phyloP scores from a whole-genome alignment of 1,140 invertebrate species.

The Antheraea pernyi region DNA sequence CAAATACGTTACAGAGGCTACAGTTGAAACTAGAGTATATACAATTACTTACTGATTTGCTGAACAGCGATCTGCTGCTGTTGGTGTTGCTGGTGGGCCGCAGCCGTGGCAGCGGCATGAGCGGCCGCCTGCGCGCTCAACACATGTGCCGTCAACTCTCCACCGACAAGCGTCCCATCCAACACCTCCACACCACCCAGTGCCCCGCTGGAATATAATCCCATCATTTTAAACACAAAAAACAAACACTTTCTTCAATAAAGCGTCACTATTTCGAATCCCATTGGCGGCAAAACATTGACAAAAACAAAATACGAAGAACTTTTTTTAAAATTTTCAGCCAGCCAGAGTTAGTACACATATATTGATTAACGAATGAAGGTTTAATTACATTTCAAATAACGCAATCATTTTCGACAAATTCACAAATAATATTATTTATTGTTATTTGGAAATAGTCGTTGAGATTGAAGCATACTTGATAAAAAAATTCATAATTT shows the following conservation, averaged over 20 bases:
- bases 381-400: conserved; percentile 39
- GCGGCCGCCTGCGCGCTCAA: conserved; percentile 67
- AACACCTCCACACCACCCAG: conserved; percentile 70
- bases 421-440: conserved; percentile 1
- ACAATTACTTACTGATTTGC: conserved; percentile 61
- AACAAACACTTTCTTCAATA: not conserved
- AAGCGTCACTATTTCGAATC: not conserved
- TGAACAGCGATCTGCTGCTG: conserved; percentile 66
- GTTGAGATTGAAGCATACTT: conserved; percentile 2
- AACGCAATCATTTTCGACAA: conserved; percentile 36
- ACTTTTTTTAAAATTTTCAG: not conserved
- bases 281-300: conserved; percentile 7
- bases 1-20: too few species aligned
- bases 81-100: conserved; percentile 51
- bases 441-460: conserved; percentile 9
- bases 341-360: not conserved
- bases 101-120: conserved; percentile 59
- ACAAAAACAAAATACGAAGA: not conserved
- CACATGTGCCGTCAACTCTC: conserved; percentile 68
- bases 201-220: conserved; percentile 70
- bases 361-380: conserved; percentile 5
- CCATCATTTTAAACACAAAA: conserved; percentile 54
- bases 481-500: not conserved
- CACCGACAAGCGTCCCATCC: conserved; percentile 62
- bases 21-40: not conserved